Base-by-base conservation (phyloP, 2,888 invertebrate species). In the Drosophila paucipuncta region DNA sequence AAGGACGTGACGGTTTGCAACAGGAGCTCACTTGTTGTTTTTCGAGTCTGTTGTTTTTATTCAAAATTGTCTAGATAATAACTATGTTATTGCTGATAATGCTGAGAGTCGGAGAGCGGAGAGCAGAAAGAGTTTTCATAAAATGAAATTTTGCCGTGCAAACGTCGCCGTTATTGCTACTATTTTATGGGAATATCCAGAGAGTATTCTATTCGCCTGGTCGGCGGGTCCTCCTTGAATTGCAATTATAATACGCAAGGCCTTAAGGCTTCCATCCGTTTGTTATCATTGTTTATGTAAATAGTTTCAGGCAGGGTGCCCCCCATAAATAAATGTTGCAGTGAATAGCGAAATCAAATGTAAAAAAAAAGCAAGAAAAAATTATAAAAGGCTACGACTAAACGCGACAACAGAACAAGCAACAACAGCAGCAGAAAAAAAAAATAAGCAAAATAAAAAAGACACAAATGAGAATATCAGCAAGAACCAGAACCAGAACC, bases 1-100 rank as follows among this genome's bases (percentile, higher is more conserved):
- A 68, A 75, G 78, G 62, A 80, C 82, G 78, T 81, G 82, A 82
- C 80, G 78, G 65, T 71, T 72, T 63, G 54, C 58, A 65, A 61
- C 43, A 54, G 57, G 47, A 70, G 66, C 64, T 55, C 59, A 53
- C 18, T 16, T 39, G 18, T 25, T 10, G 11, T 37, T 37, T 18
- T 50, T 28, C 5, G 11, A 2, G 28, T 28, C 55, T n/a, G 41
- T 54, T 50, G 41, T 65, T 55, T 55, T 62, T 60, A 55, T 53
- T 43, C 55, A 33, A 37, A 61, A 37, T 67, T 54, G 52, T 35
- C 49, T 37, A 49, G 35, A 43, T 66, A 59, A 52, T 41, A 58
- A 39, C 61, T 53, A 39, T 43, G 68, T 25, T 59, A 50, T n/a
- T 33, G 41, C 16, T 73, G 73, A 28, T 41, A 47, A 33, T 28